phyloP scores from a whole-genome alignment of 2,113 vertebrate genomes.

The Prinia subflava region DNA sequence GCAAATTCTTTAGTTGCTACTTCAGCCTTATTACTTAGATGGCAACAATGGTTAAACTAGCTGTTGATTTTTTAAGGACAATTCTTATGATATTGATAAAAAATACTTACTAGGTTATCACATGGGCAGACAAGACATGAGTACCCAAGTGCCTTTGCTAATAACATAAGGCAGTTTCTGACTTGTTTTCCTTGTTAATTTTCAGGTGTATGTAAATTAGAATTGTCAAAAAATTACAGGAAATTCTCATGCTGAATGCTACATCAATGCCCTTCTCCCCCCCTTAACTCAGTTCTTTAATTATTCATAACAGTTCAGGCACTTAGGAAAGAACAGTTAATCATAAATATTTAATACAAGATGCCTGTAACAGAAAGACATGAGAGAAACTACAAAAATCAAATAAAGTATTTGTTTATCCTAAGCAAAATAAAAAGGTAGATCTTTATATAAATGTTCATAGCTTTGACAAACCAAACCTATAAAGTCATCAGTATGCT shows the following conservation, averaged over 20 bases:
- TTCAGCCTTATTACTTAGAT: background rate
- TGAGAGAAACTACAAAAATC: background rate
- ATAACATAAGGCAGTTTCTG: background rate
- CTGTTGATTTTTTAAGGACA: background rate
- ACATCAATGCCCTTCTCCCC: background rate
- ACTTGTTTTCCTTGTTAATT: background rate
- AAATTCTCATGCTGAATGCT: slow-evolving; percentile 16
- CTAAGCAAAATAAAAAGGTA: background rate
- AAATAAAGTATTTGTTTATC: background rate
- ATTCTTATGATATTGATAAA: background rate
- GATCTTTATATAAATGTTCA: background rate
- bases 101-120: background rate
- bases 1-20: background rate
- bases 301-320: slow-evolving; percentile 51
- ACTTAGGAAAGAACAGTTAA: slow-evolving; percentile 51
- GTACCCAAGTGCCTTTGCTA: background rate
- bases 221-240: background rate
- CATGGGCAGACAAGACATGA: background rate
- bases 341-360: slow-evolving; percentile 51
- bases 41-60: background rate
- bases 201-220: slow-evolving; percentile 16
- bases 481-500: background rate
- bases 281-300: slow-evolving; percentile 37
- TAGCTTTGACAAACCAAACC: background rate
- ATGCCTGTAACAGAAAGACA: background rate